Evolutionary conservation across 1,140 invertebrate genomes (phyloP), one percentile per base, ranked within the genome.

Genomic region (Caligus rogercresseyi): DNA sequence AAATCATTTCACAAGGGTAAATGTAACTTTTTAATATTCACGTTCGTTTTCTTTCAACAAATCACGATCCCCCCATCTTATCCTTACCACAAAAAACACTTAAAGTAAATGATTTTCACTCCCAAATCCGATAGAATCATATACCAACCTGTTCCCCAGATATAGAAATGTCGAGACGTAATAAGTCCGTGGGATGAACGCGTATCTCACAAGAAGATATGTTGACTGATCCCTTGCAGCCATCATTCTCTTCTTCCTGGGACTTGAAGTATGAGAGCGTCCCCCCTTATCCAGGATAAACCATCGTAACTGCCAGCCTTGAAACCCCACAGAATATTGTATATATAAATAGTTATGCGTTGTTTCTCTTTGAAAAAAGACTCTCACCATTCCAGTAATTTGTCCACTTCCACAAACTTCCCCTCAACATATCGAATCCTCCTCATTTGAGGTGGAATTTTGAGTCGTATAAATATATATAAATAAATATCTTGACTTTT

Each of bases 301-400:
- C 84, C 84, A 88, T 70, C 86, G 77, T 19, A 84, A 85, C 73
- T 88, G 85, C 86, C 86, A 88, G 65, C 85, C 86, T 86, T 70
- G 11, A 74, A 71, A 56, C 31, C n/a, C n/a, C n/a, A n/a, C n/a
- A 59, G 68, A 43, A 63, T 13, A 66, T n/a, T 23, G 23, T 2
- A 3, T 3, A 52, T 58, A 19, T 1, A 13, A 54, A 3, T 31
- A 54, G n/a, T 13, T 52, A 43, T 20, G 20, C 54, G 31, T 1
- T 64, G 2, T 26, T 61, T 21, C 7, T 21, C 54, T 14, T 24
- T 21, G 15, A 59, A 24, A 54, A n/a, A 0, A 51, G 0, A 13
- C 26, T 3, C 26, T 43, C 76, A 84, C 84, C 83, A 72, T 81
- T 85, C 78, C 83, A 83, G 72, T 86, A 86, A 76, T 86, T 86